phyloP scores from a whole-genome alignment of 2,113 vertebrate species.

The Baryphthengus martii region DNA sequence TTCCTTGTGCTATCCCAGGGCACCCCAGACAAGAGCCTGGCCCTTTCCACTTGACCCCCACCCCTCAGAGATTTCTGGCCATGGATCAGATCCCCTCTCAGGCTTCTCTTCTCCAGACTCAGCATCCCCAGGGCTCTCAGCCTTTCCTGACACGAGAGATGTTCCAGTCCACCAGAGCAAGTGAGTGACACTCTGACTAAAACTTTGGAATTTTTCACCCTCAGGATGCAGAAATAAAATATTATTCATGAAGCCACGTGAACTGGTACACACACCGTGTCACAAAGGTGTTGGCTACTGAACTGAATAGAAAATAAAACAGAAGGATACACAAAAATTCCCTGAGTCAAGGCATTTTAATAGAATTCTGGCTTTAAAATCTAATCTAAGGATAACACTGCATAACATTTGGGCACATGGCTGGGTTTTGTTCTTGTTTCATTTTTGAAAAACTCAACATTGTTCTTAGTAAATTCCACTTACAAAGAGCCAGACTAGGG shows the following conservation, averaged over 20 bases:
- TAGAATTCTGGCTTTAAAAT: not conserved
- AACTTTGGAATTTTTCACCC: not conserved
- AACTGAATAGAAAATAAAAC: not conserved
- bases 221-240: not conserved
- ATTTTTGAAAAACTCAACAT: not conserved
- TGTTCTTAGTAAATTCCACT: not conserved
- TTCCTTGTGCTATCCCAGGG: no score
- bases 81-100: no score
- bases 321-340: not conserved
- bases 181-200: not conserved
- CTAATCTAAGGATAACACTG: not conserved
- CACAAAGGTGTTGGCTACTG: not conserved
- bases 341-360: not conserved
- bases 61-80: no score
- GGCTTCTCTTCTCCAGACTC: no score
- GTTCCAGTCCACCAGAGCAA: not conserved
- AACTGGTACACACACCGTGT: not conserved
- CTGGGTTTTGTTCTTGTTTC: accelerated
- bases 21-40: no score
- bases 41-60: no score
- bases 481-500: not conserved
- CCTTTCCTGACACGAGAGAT: no score
- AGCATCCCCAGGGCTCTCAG: no score
- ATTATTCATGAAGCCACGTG: not conserved
- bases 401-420: accelerated